phyloP scores from a whole-genome alignment of 2,888 invertebrate genomes.

The Psylliodes chrysocephalus region DNA sequence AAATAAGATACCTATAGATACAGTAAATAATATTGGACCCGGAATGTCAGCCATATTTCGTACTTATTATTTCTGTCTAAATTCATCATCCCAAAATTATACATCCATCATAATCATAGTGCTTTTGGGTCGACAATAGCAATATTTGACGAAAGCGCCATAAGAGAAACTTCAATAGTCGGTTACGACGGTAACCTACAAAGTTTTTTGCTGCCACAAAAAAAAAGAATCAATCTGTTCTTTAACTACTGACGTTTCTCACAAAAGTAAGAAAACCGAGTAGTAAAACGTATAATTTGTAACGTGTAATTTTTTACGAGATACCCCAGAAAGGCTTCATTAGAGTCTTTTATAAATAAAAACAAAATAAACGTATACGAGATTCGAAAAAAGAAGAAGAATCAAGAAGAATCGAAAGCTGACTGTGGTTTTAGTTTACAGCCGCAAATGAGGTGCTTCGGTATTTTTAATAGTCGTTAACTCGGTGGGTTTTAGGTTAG shows the following conservation, averaged over 20 bases:
- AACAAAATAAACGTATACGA: neutral
- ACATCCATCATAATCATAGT: neutral
- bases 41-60: too few species aligned
- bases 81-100: too few species aligned
- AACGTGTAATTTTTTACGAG: conserved; percentile 15
- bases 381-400: neutral
- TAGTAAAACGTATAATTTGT: conserved; percentile 9
- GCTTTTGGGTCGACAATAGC: neutral
- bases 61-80: too few species aligned
- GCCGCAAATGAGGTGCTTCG: neutral
- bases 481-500: neutral
- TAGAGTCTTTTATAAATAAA: conserved; percentile 6
- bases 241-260: neutral
- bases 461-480: neutral
- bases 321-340: conserved; percentile 4
- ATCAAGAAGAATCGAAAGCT: neutral
- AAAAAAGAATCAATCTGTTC: neutral
- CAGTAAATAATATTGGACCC: too few species aligned
- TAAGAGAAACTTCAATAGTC: neutral
- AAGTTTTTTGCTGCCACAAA: neutral
- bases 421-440: neutral
- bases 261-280: neutral
- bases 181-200: neutral
- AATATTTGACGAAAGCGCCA: neutral
- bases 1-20: too few species aligned